phyloP scores from a whole-genome alignment of 1,140 invertebrate species.

The Drosophila melanica region DNA sequence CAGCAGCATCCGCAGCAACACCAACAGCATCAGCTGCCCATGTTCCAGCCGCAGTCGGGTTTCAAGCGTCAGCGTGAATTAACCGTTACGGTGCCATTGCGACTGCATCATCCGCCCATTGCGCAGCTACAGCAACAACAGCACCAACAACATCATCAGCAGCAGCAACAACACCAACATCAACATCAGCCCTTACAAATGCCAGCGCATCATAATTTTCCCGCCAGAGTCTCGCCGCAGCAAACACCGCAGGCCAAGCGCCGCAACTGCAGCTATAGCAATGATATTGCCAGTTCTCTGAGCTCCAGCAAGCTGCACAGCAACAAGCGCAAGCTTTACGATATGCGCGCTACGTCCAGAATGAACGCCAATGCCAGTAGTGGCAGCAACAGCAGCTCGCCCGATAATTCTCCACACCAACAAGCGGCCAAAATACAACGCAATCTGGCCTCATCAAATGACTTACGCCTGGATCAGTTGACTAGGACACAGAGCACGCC shows the following conservation, averaged over 20 bases:
- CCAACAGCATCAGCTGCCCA: slow-evolving; percentile 12
- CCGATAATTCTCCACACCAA: slow-evolving; percentile 55
- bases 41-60: slow-evolving; percentile 15
- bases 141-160: not conserved
- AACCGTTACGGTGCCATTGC: slow-evolving; percentile 37
- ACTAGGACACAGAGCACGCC: slow-evolving; percentile 56
- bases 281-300: slow-evolving; percentile 78
- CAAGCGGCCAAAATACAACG: slow-evolving; percentile 69
- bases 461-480: slow-evolving; percentile 37
- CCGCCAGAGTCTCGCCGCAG: slow-evolving; percentile 33
- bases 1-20: slow-evolving; percentile 1
- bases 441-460: slow-evolving; percentile 25
- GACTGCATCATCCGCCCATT: slow-evolving; percentile 21
- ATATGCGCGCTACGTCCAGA: slow-evolving; percentile 19
- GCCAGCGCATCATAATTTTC: slow-evolving; percentile 31
- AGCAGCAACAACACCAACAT: slow-evolving; percentile 26
- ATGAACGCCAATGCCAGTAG: not conserved
- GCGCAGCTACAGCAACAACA: slow-evolving; percentile 9
- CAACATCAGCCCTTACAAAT: slow-evolving; percentile 40
- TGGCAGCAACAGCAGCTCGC: slow-evolving; percentile 24
- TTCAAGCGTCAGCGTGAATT: slow-evolving; percentile 56
- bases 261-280: slow-evolving; percentile 73
- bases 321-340: slow-evolving; percentile 69
- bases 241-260: slow-evolving; percentile 70
- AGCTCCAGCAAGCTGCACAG: slow-evolving; percentile 70